Base-by-base conservation (phyloP, 2,888 invertebrate genomes). In the Isoperla grammatica region DNA sequence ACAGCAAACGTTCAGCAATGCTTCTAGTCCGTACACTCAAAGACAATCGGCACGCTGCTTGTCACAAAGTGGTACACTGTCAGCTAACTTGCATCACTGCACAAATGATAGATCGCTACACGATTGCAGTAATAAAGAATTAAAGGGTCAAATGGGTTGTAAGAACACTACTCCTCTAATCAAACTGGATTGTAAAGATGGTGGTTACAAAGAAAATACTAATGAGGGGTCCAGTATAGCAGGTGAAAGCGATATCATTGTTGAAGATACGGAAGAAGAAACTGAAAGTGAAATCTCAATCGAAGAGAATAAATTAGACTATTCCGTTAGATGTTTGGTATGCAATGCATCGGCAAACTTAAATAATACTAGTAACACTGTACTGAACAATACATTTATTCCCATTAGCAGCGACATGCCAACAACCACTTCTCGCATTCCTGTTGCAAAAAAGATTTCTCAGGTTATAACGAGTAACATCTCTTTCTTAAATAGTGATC, bases 231-330 rank as follows among this genome's bases (percentile, higher is more conserved):
- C 58, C 9, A 64, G 64, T 57, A 29, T 48, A n/a, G 61, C 59
- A 59, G 61, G 60, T 13, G 64, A 64, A 13, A 64, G 64, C 59
- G 64, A 64, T 23, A 64, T 64, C 19, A 50, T 64, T 45, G 64
- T 64, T 9, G 64, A 62, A 43, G 64, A 64, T 42, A 62, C 62
- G 23, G 64, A 64, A 29, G 64, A 64, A 20, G 64, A 64, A 12
- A 39, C 48, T n/a, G 62, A 60, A 23, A 60, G 56, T 22, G 62
- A 62, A 57, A 54, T 63, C 13, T 61, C 61, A 2, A 48, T 63
- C 3, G 60, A 63, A 13, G 60, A 63, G 29, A 37, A 29, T 39
- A 60, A 43, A 19, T 53, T 35, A 22, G 19, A 53, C 39, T 8
- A 29, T 29, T 37, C 49, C 12, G 40, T 50, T 4, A 59, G 20